Conservation (phyloP, 2,113 vertebrate species). For the Craseonycteris thonglongyai region DNA sequence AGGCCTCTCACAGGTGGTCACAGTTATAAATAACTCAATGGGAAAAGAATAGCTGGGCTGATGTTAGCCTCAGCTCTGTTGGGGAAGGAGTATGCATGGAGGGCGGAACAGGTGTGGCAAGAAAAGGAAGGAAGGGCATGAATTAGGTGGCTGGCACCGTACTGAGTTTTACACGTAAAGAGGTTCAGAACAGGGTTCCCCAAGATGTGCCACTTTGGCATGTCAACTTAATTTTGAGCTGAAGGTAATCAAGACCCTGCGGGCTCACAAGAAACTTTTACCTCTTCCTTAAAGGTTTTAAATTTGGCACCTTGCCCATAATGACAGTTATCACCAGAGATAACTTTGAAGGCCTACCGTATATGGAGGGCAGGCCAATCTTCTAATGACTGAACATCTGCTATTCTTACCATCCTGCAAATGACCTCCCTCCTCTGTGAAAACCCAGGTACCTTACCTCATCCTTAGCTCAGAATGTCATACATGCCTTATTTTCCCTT, state of each 20-base stretch:
- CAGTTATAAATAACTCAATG: conserved; percentile 21
- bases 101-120: not conserved
- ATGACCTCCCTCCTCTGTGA: not conserved
- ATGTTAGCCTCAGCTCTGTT: not conserved
- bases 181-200: not conserved
- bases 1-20: not conserved
- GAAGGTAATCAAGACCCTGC: not conserved
- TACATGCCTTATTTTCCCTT: too few relatives aligned
- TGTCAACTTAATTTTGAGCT: too few relatives aligned
- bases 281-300: not conserved
- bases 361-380: not conserved
- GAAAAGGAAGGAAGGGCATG: not conserved
- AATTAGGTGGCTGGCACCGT: not conserved
- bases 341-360: not conserved
- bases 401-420: not conserved
- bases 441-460: not conserved
- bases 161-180: too few relatives aligned
- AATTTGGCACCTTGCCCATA: not conserved
- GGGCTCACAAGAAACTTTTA: not conserved
- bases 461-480: not conserved
- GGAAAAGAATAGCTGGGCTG: not conserved
- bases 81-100: not conserved
- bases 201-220: not conserved
- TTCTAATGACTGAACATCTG: too few relatives aligned
- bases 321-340: not conserved